Percentiles rank a stretch among this genome's conserved stretches.
Conservation (phyloP, 2,888 invertebrate genomes). For the Folsomia candida region DNA sequence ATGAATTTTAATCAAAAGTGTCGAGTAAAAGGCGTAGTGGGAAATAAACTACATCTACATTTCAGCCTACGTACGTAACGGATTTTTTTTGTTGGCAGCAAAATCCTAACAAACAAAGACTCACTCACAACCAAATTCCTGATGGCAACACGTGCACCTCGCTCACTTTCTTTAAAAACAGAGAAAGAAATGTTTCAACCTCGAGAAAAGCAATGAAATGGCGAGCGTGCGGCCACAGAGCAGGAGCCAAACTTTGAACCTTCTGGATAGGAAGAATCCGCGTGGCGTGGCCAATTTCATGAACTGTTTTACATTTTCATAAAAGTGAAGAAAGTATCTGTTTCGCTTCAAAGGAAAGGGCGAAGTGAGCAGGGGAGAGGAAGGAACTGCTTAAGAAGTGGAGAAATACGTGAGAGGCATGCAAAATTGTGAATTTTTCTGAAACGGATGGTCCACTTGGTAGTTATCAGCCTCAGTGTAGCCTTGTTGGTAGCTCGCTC, state of each 20-base stretch:
- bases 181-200: not conserved
- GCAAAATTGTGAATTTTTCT: conserved; percentile 6
- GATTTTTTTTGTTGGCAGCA: not conserved
- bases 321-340: conserved; percentile 19
- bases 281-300: not conserved
- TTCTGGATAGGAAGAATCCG: too few species aligned
- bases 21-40: too few species aligned
- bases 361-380: conserved; percentile 9
- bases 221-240: too few species aligned
- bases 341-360: conserved; percentile 18
- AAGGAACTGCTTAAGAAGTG: conserved; percentile 7
- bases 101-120: not conserved
- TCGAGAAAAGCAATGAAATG: too few species aligned
- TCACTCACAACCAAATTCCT: conserved; percentile 11
- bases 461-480: too few species aligned
- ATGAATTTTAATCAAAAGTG: too few species aligned
- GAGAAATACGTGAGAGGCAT: conserved; percentile 10
- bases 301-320: conserved; percentile 19
- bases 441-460: not conserved
- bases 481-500: too few species aligned
- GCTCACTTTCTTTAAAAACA: not conserved
- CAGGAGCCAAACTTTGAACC: too few species aligned
- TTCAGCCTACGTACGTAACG: not conserved
- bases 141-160: conserved; percentile 15
- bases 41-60: too few species aligned